These are phyloP conservation scores for Hystrix cristata DNA, from an alignment of 2,113 vertebrate genomes.

Conservation along the genomic window DNA sequence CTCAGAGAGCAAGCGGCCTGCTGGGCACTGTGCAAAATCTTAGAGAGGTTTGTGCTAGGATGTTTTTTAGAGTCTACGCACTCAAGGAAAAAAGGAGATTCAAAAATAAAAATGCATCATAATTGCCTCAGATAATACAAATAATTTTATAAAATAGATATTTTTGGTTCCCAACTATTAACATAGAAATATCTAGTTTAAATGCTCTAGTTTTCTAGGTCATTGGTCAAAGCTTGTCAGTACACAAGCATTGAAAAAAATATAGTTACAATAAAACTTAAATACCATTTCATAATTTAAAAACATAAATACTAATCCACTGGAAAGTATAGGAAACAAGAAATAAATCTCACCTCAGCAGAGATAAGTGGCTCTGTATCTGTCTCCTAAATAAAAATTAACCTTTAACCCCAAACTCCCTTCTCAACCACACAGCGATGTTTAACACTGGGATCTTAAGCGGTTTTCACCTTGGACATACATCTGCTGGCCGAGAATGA, in stretches of 20 bases:
- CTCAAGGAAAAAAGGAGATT: not conserved
- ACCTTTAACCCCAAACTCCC: not conserved
- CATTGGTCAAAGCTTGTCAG: constrained; percentile 31
- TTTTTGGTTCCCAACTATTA: not conserved
- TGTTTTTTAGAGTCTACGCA: not conserved
- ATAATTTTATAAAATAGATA: constrained; percentile 47
- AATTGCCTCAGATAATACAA: constrained; percentile 52
- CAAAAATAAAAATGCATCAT: not conserved
- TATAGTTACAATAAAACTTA: not conserved
- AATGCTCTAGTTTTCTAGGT: not conserved
- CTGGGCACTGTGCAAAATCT: not conserved
- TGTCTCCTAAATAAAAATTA: not conserved
- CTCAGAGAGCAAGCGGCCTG: not conserved
- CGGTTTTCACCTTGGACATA: not conserved
- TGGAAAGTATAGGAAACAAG: not conserved
- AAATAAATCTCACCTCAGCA: not conserved
- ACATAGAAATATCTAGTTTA: not conserved
- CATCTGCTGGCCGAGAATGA: not conserved
- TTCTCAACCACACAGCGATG: not conserved
- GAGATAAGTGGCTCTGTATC: not conserved
- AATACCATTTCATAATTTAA: not conserved
- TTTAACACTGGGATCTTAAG: not conserved
- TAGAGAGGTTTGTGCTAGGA: not conserved
- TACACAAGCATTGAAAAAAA: constrained; percentile 53
- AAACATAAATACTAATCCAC: not conserved